phyloP scores from a whole-genome alignment of 2,888 invertebrate species.

The Caenorhabditis sp. region DNA sequence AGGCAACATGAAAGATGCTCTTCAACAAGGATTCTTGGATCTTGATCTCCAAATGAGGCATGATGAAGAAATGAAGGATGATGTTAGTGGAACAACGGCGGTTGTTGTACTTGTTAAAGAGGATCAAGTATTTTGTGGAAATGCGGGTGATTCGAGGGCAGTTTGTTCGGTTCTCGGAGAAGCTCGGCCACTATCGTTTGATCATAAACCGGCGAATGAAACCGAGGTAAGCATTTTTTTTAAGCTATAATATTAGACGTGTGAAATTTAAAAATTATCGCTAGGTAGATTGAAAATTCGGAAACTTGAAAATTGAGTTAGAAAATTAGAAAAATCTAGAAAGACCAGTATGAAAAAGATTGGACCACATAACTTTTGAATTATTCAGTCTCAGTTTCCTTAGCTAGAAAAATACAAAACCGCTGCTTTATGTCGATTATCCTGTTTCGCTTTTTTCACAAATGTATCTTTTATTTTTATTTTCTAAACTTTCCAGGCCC shows the following conservation, averaged over 20 bases:
- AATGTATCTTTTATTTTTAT: too few species aligned
- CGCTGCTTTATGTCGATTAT: too few species aligned
- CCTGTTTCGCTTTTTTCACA: too few species aligned
- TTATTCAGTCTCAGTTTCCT: too few species aligned
- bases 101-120: conserved; percentile 81
- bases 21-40: conserved; percentile 88
- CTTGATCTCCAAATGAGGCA: conserved; percentile 84
- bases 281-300: too few species aligned
- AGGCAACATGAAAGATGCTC: conserved; percentile 84
- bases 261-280: too few species aligned
- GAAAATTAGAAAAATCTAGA: too few species aligned
- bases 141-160: conserved; percentile 95
- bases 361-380: too few species aligned
- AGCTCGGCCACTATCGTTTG: conserved; percentile 82
- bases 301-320: too few species aligned
- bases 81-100: conserved; percentile 93
- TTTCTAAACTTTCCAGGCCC: conserved; percentile 74
- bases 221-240: conserved; percentile 31
- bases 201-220: conserved; percentile 80
- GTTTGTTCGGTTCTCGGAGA: conserved; percentile 86
- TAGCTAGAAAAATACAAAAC: too few species aligned
- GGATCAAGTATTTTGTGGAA: conserved; percentile 87
- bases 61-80: conserved; percentile 86
- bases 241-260: too few species aligned
- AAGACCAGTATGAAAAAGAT: too few species aligned